A percentile compares a stretch with the other conserved stretches of the same genome.
Evolutionary conservation across 2,888 invertebrate genomes (phyloP).

Genomic region (Nipponacmea schrenckii): DNA sequence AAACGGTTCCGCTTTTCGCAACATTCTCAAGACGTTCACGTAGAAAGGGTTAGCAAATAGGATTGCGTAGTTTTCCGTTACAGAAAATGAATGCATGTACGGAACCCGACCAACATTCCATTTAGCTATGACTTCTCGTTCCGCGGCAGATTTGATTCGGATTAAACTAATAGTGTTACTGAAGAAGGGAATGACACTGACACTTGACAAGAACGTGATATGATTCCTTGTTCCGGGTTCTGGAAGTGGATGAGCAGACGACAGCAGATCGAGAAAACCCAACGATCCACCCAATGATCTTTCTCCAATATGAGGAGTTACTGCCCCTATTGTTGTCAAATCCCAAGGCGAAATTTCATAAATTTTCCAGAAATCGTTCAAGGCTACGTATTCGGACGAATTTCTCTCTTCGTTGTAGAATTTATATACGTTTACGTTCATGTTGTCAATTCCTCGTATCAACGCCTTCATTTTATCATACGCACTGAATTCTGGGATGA

Average conservation of each 20-base stretch:
- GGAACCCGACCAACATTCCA: conserved; percentile 54
- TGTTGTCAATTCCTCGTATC: conserved; percentile 59
- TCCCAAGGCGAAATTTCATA: conserved; percentile 45
- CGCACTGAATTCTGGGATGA: conserved; percentile 49
- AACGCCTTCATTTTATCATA: conserved; percentile 47
- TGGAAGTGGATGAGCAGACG: conserved; percentile 62
- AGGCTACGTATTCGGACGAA: conserved; percentile 41
- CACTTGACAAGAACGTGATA: conserved; percentile 53
- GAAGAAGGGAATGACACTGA: conserved; percentile 47
- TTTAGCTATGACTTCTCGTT: conserved; percentile 48
- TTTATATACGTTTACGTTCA: conserved; percentile 59
- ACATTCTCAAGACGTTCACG: conserved; percentile 52
- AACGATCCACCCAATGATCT: conserved; percentile 15
- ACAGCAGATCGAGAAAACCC: conserved; percentile 51
- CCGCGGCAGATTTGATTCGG: conserved; percentile 43
- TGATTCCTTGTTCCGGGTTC: conserved; percentile 49
- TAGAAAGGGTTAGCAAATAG: conserved; percentile 58
- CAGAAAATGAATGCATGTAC: conserved; percentile 64
- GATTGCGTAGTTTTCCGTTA: conserved; percentile 53
- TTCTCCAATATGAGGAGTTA: conserved; percentile 34
- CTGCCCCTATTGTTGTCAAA: conserved; percentile 37
- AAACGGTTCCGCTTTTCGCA: conserved; percentile 48
- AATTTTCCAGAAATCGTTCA: conserved; percentile 61
- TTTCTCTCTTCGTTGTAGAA: conserved; percentile 31
- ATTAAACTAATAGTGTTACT: conserved; percentile 47